A percentile compares a stretch with the other conserved stretches of the same genome.
Conservation (phyloP, 2,113 vertebrate species). For the Stigmatopora nigra region DNA sequence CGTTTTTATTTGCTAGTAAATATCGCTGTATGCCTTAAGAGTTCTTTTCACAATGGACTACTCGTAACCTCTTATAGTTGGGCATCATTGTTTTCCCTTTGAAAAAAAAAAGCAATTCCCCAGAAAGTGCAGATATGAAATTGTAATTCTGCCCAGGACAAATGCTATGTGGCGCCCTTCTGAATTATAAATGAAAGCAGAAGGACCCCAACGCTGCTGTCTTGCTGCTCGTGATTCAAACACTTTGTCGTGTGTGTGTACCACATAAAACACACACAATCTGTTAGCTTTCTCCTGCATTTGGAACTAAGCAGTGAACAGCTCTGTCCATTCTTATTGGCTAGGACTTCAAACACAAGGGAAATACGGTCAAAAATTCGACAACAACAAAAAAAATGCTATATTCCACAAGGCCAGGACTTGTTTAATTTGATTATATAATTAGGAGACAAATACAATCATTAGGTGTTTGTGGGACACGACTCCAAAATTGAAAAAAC, state of each 20-base stretch:
- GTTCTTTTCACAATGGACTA: conserved; percentile 32
- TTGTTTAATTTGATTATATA: not conserved
- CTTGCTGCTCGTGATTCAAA: conserved; percentile 56
- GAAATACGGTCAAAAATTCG: not conserved
- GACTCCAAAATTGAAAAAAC: too few relatives aligned
- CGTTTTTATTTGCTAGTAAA: conserved; percentile 1
- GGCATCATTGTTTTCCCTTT: conserved; percentile 10
- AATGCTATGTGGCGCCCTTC: conserved; percentile 50
- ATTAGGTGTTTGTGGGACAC: too few relatives aligned
- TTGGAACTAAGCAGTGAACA: not conserved
- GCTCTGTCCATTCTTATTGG: not conserved
- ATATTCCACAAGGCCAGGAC: not conserved
- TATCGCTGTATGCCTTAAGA: conserved; percentile 33
- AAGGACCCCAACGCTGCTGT: conserved; percentile 58
- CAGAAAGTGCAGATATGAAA: conserved; percentile 56
- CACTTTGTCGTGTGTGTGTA: conserved; percentile 48
- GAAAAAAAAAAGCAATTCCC: conserved; percentile 46
- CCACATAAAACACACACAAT: conserved; percentile 37
- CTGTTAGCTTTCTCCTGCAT: not conserved
- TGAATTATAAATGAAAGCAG: conserved; percentile 70
- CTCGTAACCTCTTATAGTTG: conserved; percentile 40
- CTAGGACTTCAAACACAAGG: not conserved
- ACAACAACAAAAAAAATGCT: not conserved
- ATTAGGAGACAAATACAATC: too few relatives aligned
- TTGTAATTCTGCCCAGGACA: conserved; percentile 55